Evolutionary conservation across 2,113 vertebrate species (phyloP).

Genomic region (Pseudopodoces humilis): DNA sequence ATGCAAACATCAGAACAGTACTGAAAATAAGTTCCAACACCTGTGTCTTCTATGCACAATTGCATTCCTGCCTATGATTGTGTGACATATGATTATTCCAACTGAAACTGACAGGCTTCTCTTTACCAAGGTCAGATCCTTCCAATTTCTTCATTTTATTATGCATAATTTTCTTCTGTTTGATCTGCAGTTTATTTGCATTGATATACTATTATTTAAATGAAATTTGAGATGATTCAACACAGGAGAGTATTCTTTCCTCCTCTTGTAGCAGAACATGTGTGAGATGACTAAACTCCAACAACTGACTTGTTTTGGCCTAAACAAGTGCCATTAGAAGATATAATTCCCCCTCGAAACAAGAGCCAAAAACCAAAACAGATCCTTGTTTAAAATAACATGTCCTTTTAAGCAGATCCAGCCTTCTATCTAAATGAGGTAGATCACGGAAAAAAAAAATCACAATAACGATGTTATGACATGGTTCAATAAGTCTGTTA

Average conservation of each 20-base stretch:
- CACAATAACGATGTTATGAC: not conserved
- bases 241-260: not conserved
- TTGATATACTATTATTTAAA: not conserved
- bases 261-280: not conserved
- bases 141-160: not conserved
- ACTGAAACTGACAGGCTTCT: not conserved
- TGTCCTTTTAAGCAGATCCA: not conserved
- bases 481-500: not conserved
- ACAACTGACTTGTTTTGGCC: not conserved
- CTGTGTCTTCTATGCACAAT: not conserved
- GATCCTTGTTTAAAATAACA: not conserved
- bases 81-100: not conserved
- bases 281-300: not conserved
- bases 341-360: not conserved
- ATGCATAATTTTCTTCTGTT: not conserved
- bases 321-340: not conserved
- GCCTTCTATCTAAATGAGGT: not conserved
- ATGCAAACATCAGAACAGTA: not conserved
- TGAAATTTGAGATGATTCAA: not conserved
- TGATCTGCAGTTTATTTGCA: not conserved
- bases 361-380: not conserved
- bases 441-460: not conserved
- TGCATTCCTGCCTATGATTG: not conserved
- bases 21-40: not conserved
- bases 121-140: not conserved